phyloP scores from a whole-genome alignment of 2,888 invertebrate genomes.

The Meganola albula region DNA sequence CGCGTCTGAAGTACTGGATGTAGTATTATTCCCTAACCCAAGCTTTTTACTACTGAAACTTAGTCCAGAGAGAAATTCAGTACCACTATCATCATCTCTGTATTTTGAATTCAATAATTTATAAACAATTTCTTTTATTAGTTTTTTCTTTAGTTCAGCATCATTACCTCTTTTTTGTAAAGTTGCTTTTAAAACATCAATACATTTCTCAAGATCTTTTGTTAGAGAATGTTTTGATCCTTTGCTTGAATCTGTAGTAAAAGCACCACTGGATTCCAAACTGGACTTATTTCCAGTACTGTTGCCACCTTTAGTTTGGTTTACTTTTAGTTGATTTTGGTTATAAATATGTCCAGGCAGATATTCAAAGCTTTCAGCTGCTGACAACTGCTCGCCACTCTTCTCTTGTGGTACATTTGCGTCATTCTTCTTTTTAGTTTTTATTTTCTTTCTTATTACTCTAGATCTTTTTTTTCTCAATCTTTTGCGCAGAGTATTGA shows the following conservation, averaged over 20 bases:
- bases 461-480: slow-evolving; percentile 44
- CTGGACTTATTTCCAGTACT: slow-evolving; percentile 60
- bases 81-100: slow-evolving; percentile 74
- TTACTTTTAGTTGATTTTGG: slow-evolving; percentile 55
- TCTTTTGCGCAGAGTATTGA: slow-evolving; percentile 53
- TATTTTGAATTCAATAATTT: slow-evolving; percentile 79
- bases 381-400: slow-evolving; percentile 62
- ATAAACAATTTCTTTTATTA: slow-evolving; percentile 81
- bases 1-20: slow-evolving; percentile 61
- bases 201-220: slow-evolving; percentile 79
- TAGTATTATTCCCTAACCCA: slow-evolving; percentile 39
- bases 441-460: slow-evolving; percentile 36
- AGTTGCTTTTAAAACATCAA: slow-evolving; percentile 77
- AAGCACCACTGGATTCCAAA: slow-evolving; percentile 58
- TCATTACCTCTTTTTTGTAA: slow-evolving; percentile 79
- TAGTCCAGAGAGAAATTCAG: slow-evolving; percentile 67
- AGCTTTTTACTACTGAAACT: slow-evolving; percentile 51
- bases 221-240: slow-evolving; percentile 62
- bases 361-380: slow-evolving; percentile 84
- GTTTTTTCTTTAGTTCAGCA: slow-evolving; percentile 76
- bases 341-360: slow-evolving; percentile 78
- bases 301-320: slow-evolving; percentile 32
- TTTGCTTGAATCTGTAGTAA: slow-evolving; percentile 65
- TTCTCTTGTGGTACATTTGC: slow-evolving; percentile 40
- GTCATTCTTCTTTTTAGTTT: slow-evolving; percentile 30